A percentile compares a stretch with the other conserved stretches of the same genome.
phyloP scores from a whole-genome alignment of 2,797 vertebrate species.

The Muscicapa comitata region DNA sequence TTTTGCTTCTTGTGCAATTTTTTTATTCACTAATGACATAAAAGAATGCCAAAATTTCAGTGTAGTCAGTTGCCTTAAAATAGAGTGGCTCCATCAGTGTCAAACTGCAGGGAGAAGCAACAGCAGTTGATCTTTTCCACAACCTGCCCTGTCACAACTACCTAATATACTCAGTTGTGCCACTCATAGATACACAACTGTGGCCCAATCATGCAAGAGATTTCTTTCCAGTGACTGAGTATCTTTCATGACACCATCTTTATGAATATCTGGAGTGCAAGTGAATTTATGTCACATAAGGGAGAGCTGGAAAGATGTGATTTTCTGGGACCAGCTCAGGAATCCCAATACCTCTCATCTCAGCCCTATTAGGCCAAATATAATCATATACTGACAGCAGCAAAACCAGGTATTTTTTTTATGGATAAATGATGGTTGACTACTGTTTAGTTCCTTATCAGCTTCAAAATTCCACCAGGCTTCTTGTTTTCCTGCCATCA shows the following conservation, averaged over 20 bases:
- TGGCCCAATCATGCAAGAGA: background rate
- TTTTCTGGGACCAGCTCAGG: background rate
- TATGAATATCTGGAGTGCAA: background rate
- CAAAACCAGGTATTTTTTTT: background rate
- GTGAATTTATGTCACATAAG: fast-evolving
- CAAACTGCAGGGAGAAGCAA: background rate
- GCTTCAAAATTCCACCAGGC: background rate
- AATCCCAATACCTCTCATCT: background rate
- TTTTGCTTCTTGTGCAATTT: background rate
- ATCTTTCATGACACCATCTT: background rate
- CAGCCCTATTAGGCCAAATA: background rate
- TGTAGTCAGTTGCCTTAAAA: background rate
- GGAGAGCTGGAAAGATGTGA: background rate
- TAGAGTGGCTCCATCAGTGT: background rate
- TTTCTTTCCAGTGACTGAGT: background rate
- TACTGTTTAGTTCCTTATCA: background rate
- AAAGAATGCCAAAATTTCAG: background rate
- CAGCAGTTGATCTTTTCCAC: background rate
- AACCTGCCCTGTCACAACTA: background rate
- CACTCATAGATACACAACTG: fast-evolving
- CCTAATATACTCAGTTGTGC: fast-evolving
- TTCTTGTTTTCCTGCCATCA: background rate
- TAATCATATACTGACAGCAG: background rate
- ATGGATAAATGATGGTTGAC: background rate
- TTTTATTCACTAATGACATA: background rate